Evolutionary conservation across 1,140 invertebrate genomes (phyloP), one percentile per base, ranked within the genome.

Genomic region (Drosophila willistoni): DNA sequence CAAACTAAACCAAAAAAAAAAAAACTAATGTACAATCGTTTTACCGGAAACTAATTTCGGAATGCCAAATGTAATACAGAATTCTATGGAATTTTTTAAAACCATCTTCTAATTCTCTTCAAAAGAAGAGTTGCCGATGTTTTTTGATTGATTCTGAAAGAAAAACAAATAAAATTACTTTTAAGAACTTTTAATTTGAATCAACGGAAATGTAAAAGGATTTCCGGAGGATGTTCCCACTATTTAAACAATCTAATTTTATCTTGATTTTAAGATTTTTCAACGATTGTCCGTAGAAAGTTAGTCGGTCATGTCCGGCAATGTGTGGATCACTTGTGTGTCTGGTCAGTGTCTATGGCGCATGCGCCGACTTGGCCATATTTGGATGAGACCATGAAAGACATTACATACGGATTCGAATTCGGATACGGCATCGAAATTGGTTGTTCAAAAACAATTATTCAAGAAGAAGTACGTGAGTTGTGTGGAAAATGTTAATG

Each of bases 311-410:
- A 36, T 12, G n/a, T 59, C 56, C 33, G 14, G 3, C 6, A 29
- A 4, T 17, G 17, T 6, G 9, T 29, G 55, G 29, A 33, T 59
- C 33, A 59, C 2, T 17, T 14, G 19, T 59, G 44, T 59, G 44
- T 59, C 34, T 59, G 56, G 56, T n/a, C 44, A 51, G 19, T 56
- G 25, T 36, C 33, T 17, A 59, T 65, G 81, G 78, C 82, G 78
- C 82, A 77, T 86, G 81, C 82, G 73, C 78, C 74, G 74, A 73
- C 67, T 67, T 51, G 14, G 17, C 56, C 64, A 44, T 73, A 71
- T 59, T 25, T 64, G n/a, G n/a, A 17, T 39, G 7, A 19, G 44
- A 51, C 44, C 44, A 51, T 51, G 44, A 51, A 51, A 51, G 64
- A 54, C 59, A 63, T 68, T 61, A 59, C 47, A 68, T 29, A 42